phyloP scores from a whole-genome alignment of 1,140 invertebrate species.

The Bombus turneri region DNA sequence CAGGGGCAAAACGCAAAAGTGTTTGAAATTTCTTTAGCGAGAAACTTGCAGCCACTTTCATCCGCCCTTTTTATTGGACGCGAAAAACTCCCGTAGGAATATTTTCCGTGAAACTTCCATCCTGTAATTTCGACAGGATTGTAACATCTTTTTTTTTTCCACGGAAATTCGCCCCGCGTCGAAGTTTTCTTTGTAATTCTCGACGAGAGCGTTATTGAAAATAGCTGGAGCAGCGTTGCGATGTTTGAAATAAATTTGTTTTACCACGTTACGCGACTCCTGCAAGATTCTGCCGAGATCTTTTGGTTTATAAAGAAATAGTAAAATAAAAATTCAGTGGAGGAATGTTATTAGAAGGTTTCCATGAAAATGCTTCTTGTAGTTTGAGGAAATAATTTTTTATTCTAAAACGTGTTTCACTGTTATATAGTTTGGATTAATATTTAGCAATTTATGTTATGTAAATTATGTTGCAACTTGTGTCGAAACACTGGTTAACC shows the following conservation, averaged over 20 bases:
- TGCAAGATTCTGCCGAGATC: background rate
- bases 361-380: background rate
- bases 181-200: background rate
- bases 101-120: conserved; percentile 13
- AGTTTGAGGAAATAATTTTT: background rate
- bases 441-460: background rate
- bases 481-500: background rate
- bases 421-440: background rate
- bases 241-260: background rate
- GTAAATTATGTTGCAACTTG: background rate
- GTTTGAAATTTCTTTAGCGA: conserved; percentile 57
- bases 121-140: background rate
- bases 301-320: background rate
- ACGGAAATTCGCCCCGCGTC: background rate
- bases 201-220: background rate
- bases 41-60: conserved; percentile 34
- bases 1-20: conserved; percentile 6
- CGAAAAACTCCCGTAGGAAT: conserved; percentile 10
- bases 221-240: background rate
- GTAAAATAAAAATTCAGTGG: background rate
- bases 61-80: conserved; percentile 16
- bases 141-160: background rate
- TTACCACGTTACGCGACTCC: background rate
- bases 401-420: background rate
- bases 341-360: background rate